phyloP scores from a whole-genome alignment of 2,888 invertebrate species.

The Brenthis daphne region DNA sequence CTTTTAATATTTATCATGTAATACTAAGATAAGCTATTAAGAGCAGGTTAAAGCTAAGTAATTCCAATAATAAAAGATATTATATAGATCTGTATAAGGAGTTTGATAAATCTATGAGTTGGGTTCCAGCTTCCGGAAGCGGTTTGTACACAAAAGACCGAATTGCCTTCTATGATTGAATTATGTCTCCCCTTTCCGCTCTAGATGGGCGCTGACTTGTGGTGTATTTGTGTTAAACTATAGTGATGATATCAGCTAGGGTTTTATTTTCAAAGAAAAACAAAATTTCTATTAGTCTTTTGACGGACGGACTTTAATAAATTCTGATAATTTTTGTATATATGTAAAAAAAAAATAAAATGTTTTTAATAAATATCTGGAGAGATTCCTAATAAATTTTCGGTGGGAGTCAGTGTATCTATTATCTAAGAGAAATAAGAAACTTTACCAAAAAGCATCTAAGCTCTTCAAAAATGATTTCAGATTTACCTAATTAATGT shows the following conservation, averaged over 20 bases:
- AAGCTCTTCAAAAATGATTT: too few relatives aligned
- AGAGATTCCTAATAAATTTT: too few relatives aligned
- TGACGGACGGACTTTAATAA: too few relatives aligned
- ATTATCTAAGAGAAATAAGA: too few relatives aligned
- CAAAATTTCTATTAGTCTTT: too few relatives aligned
- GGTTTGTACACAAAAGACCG: slow-evolving; percentile 77
- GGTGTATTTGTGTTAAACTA: slow-evolving; percentile 56
- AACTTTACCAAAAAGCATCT: too few relatives aligned
- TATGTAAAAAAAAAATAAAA: too few relatives aligned
- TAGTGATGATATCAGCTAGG: slow-evolving; percentile 27
- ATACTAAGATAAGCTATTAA: not conserved
- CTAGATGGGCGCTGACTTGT: slow-evolving; percentile 57
- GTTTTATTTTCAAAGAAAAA: not conserved
- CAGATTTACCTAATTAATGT: too few relatives aligned
- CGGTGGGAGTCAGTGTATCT: too few relatives aligned
- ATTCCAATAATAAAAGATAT: not conserved
- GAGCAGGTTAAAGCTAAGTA: slow-evolving; percentile 5
- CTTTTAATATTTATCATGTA: too few relatives aligned
- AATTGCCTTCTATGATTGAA: slow-evolving; percentile 74
- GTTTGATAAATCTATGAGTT: slow-evolving; percentile 41
- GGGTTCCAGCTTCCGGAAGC: slow-evolving; percentile 56
- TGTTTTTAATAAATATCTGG: too few relatives aligned
- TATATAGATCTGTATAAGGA: slow-evolving; percentile 35
- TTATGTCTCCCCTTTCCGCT: slow-evolving; percentile 65
- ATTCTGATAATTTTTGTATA: too few relatives aligned